Evolutionary conservation across 2,797 vertebrate species (phyloP), one percentile per base, ranked within the genome.

Genomic region (Lateolabrax maculatus): DNA sequence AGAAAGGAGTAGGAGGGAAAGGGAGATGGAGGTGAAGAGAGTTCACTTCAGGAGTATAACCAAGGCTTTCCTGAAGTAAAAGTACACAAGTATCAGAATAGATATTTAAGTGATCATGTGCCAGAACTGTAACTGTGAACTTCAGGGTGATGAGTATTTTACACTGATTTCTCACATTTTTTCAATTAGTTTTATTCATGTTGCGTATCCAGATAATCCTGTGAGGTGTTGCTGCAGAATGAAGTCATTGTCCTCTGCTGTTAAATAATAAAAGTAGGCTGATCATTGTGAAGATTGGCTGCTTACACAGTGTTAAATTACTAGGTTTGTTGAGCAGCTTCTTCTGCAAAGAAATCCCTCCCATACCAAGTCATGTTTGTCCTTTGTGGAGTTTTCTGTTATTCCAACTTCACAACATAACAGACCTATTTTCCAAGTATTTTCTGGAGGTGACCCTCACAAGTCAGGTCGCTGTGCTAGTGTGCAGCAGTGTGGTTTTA

Each of bases 191-290:
- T 52, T 73, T 1, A 15, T 55, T 34, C 1, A 44, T 37, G 41
- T 71, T 31, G 10, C 1, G 31, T 69, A 11, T 63, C 11, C 13
- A 13, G 44, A 21, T 15, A 11, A 21, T 44, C 69, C 72, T 61
- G 3, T 0, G 52, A 70, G 69, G 52, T 10, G n/a, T 19, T 37
- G 6, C 10, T 3, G 4, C 0, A 52, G 34, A 56, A 39, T 43
- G 27, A 62, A 71, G 39, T 63, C 73, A 39, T 37, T 77, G 75
- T 84, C 44, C 67, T 37, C 31, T 11, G 56, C 10, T 48, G 56
- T 36, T 48, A 31, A 75, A 66, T 18, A 69, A 55, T 31, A 15
- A 69, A 90, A 87, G 85, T 80, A 85, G 84, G 87, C 53, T 85
- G 57, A 61, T 62, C 43, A 27, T 90, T 90, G 85, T 89, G 66